Conservation (phyloP, 2,113 vertebrate genomes). For the Desmodus rotundus region DNA sequence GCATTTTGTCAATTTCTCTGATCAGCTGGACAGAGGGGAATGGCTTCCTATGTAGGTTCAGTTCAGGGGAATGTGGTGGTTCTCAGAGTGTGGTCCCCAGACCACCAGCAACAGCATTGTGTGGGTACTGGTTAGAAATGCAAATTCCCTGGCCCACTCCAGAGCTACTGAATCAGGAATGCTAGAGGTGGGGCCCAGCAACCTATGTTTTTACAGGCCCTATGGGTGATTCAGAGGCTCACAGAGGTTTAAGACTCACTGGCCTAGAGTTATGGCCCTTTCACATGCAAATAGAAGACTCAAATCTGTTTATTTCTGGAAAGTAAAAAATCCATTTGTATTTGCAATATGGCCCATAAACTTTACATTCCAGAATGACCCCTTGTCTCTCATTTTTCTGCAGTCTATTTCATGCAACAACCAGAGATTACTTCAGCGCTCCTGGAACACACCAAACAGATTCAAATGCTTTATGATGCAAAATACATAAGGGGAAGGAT, state of each 20-base stretch:
- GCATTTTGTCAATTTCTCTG: background rate
- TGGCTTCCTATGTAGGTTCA: background rate
- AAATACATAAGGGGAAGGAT: conserved; percentile 19
- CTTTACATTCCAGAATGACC: background rate
- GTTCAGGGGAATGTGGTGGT: background rate
- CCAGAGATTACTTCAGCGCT: conserved; percentile 37
- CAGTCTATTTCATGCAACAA: background rate
- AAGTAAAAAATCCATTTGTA: conserved; percentile 37
- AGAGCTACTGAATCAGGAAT: background rate
- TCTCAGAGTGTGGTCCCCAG: background rate
- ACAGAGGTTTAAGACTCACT: background rate
- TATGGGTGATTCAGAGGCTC: background rate
- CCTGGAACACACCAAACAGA: conserved; percentile 11
- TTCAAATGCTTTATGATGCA: conserved; percentile 52
- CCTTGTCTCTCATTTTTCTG: conserved; percentile 47
- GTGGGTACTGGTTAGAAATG: background rate
- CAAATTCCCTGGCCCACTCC: background rate
- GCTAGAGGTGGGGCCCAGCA: background rate
- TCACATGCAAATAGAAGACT: conserved; percentile 16
- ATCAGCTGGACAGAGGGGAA: background rate
- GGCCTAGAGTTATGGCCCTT: background rate
- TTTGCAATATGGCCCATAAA: conserved; percentile 40
- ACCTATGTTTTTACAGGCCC: background rate
- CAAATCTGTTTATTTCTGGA: conserved; percentile 43
- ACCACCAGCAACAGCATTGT: background rate